Percentiles rank a stretch among this genome's conserved stretches.
phyloP scores from a whole-genome alignment of 1,140 invertebrate genomes.

The Leptoteleia sp. region DNA sequence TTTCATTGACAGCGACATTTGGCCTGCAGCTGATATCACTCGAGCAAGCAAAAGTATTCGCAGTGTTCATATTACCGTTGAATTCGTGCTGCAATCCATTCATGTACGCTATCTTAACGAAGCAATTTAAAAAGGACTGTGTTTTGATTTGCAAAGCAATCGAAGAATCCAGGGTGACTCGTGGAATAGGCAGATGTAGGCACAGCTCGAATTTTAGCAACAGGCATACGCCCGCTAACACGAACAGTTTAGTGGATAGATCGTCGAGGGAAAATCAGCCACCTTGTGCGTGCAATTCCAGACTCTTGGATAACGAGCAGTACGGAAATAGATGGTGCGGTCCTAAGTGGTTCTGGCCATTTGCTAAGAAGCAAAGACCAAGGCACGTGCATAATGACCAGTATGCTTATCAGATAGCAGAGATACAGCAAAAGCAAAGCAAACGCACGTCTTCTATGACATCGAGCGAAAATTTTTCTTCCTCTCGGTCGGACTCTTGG shows the following conservation, averaged over 20 bases:
- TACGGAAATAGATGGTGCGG: slow-evolving; percentile 70
- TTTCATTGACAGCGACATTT: slow-evolving; percentile 95
- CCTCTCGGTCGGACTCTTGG: slow-evolving; percentile 92
- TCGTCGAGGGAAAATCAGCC: slow-evolving; percentile 87
- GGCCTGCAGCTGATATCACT: slow-evolving; percentile 93
- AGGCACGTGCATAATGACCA: slow-evolving; percentile 83
- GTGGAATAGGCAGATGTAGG: slow-evolving; percentile 91
- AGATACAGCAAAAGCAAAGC: slow-evolving; percentile 88
- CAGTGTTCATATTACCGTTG: slow-evolving; percentile 95
- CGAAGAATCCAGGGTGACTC: slow-evolving; percentile 93
- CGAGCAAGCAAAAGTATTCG: slow-evolving; percentile 98
- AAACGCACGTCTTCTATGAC: slow-evolving; percentile 90
- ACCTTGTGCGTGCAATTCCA: slow-evolving; percentile 87
- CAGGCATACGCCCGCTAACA: slow-evolving; percentile 92
- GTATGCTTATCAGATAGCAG: slow-evolving; percentile 90
- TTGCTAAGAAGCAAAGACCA: slow-evolving; percentile 71
- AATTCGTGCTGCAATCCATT: slow-evolving; percentile 99
- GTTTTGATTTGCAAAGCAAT: slow-evolving; percentile 96
- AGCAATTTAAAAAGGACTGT: slow-evolving; percentile 99
- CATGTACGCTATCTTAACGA: slow-evolving; percentile 97
- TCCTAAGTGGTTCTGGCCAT: slow-evolving; percentile 72
- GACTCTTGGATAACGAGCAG: slow-evolving; percentile 80
- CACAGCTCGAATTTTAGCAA: slow-evolving; percentile 95
- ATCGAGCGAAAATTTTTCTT: slow-evolving; percentile 94
- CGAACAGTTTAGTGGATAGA: slow-evolving; percentile 90